These are phyloP conservation scores for Bombus soroeensis DNA, from an alignment of 1,140 invertebrate genomes.

Conservation along the genomic window DNA sequence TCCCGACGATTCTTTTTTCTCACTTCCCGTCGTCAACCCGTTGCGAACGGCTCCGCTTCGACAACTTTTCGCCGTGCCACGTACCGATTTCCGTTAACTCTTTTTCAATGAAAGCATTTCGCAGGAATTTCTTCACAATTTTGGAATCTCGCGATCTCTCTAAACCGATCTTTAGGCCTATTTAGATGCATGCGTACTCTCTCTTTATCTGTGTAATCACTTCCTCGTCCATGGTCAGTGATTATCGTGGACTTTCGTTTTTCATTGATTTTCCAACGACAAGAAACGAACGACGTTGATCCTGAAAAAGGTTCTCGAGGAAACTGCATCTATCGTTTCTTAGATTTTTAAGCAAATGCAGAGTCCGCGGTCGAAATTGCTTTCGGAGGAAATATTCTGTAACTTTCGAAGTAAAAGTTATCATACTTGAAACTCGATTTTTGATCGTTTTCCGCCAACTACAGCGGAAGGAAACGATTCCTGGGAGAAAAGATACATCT, in stretches of 20 bases:
- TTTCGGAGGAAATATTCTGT: not conserved
- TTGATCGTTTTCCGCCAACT: not conserved
- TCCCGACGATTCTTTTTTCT: constrained; percentile 43
- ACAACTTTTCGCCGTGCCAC: not conserved
- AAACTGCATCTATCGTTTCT: not conserved
- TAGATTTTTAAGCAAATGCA: not conserved
- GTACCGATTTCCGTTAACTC: not conserved
- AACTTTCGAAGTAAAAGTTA: not conserved
- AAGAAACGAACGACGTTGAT: not conserved
- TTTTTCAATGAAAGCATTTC: not conserved
- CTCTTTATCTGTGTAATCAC: accelerated
- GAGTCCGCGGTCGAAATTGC: not conserved
- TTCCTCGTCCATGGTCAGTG: too few relatives aligned
- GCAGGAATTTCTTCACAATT: not conserved
- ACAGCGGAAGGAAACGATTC: not conserved
- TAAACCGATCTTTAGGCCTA: too few relatives aligned
- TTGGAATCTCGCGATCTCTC: not conserved
- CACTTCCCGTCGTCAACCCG: constrained; percentile 23
- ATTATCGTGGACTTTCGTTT: too few relatives aligned
- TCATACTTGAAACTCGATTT: not conserved
- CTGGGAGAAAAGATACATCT: not conserved
- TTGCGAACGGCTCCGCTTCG: constrained; percentile 21
- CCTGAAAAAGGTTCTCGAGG: accelerated
- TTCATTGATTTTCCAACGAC: too few relatives aligned
- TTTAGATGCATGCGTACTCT: accelerated